Evolutionary conservation across 2,888 invertebrate genomes (phyloP).

Genomic region (Phania funesta): DNA sequence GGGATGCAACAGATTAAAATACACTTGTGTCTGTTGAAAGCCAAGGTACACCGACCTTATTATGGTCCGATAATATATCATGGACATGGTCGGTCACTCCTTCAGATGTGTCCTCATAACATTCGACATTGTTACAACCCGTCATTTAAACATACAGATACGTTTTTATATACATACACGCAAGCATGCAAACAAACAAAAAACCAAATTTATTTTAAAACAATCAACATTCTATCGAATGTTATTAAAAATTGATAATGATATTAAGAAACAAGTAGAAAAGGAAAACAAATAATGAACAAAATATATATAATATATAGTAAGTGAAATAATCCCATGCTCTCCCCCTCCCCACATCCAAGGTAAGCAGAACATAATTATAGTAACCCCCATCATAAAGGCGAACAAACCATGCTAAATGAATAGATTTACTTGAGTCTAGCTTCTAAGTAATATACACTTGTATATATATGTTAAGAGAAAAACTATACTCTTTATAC

Average conservation of each 20-base stretch:
- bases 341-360: neutral
- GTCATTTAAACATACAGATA: no score
- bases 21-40: no score
- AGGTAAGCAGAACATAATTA: neutral
- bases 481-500: neutral
- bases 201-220: slow-evolving; percentile 49
- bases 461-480: neutral
- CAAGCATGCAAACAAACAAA: neutral
- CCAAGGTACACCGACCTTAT: no score
- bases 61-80: no score
- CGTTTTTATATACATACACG: neutral
- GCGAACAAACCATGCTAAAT: neutral
- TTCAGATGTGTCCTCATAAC: no score
- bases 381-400: neutral
- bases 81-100: no score
- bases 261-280: slow-evolving; percentile 29
- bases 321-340: neutral
- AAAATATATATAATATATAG: neutral
- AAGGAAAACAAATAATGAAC: neutral
- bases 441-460: slow-evolving; percentile 24
- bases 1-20: no score
- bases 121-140: no score
- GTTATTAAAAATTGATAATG: slow-evolving; percentile 62
- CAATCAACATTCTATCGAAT: slow-evolving; percentile 69
- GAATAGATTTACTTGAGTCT: neutral